These are phyloP conservation scores for Phymatocera aterrima DNA, from an alignment of 2,888 invertebrate genomes.

Conservation along the genomic window DNA sequence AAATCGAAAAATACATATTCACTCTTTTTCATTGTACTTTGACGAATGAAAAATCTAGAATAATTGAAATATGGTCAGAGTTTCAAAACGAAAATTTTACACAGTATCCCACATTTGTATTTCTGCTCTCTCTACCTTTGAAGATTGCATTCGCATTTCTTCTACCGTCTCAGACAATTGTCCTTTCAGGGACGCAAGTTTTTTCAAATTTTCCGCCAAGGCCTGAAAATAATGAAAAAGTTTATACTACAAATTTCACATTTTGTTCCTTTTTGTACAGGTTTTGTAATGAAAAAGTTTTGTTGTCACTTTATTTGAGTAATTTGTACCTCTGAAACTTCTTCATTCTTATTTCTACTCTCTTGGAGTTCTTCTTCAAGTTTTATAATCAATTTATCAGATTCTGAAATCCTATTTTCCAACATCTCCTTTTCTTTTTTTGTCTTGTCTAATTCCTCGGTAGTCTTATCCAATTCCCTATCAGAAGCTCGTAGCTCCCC, in stretches of 20 bases:
- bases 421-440: slow-evolving; percentile 33
- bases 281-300: neutral
- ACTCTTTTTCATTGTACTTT: no score
- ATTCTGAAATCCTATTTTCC: neutral
- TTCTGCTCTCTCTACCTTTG: neutral
- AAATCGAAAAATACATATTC: neutral
- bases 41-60: no score
- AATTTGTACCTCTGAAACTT: slow-evolving; percentile 44
- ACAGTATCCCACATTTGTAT: no score
- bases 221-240: neutral
- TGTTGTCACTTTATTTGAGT: neutral
- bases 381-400: slow-evolving; percentile 30
- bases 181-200: neutral
- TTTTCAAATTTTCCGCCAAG: neutral
- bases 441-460: slow-evolving; percentile 44
- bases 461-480: neutral
- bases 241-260: neutral
- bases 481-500: neutral
- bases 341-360: slow-evolving; percentile 31
- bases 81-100: no score
- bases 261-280: no score
- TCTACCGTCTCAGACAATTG: neutral
- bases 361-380: slow-evolving; percentile 25
- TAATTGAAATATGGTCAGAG: no score
- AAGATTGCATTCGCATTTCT: neutral